phyloP scores from a whole-genome alignment of 2,888 invertebrate genomes.

The Diabrotica balteata region DNA sequence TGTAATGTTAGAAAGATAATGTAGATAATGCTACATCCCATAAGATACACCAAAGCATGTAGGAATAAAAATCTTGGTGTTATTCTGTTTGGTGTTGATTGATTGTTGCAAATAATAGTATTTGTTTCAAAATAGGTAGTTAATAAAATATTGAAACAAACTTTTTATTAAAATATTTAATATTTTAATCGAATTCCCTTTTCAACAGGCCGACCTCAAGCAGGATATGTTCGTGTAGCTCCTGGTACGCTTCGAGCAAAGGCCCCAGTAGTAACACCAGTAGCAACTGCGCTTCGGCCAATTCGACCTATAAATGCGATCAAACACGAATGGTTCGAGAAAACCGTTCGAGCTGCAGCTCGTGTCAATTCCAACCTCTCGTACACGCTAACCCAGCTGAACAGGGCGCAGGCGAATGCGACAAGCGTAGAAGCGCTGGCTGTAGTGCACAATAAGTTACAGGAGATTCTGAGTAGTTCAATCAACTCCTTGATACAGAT shows the following conservation, averaged over 20 bases:
- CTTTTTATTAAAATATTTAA: too few relatives aligned
- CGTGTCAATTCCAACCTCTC: conserved; percentile 67
- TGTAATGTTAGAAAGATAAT: too few relatives aligned
- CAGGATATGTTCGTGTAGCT: not conserved
- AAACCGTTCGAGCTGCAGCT: conserved; percentile 65
- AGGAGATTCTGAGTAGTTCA: conserved; percentile 65
- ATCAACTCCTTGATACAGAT: conserved; percentile 65
- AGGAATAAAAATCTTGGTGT: too few relatives aligned
- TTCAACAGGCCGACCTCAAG: conserved; percentile 7
- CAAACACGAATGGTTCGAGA: conserved; percentile 66
- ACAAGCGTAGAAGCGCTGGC: conserved; percentile 63
- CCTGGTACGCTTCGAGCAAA: not conserved
- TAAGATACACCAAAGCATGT: too few relatives aligned
- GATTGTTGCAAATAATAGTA: too few relatives aligned
- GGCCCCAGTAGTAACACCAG: not conserved
- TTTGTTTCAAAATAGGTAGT: too few relatives aligned
- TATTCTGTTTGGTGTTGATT: too few relatives aligned
- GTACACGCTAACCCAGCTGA: conserved; percentile 63
- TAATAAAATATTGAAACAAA: too few relatives aligned
- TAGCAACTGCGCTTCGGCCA: not conserved
- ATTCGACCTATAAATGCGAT: conserved; percentile 27
- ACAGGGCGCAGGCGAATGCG: conserved; percentile 63
- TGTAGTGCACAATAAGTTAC: conserved; percentile 64
- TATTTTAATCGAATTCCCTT: not conserved
- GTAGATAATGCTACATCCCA: too few relatives aligned